Percentiles rank a stretch among this genome's conserved stretches.
Evolutionary conservation across 2,113 vertebrate species (phyloP).

Genomic region (Callopanchax toddi): DNA sequence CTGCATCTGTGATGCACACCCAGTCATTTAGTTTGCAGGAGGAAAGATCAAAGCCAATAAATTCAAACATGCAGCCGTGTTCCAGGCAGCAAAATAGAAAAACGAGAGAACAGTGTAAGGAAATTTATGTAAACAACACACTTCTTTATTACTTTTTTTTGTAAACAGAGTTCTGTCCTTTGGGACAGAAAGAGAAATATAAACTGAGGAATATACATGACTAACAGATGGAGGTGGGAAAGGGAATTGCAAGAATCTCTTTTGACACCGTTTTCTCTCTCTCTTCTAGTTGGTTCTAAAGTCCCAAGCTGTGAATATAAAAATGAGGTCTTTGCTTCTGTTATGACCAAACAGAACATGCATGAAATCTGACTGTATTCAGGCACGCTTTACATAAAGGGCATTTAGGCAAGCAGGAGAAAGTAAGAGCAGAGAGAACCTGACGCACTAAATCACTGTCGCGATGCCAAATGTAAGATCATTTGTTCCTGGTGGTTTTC

Average conservation of each 20-base stretch:
- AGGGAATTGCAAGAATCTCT: slow-evolving; percentile 13
- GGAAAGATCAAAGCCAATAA: not conserved
- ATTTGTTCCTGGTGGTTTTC: slow-evolving; percentile 3
- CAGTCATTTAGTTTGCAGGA: not conserved
- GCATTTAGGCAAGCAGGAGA: not conserved
- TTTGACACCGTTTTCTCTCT: too few relatives aligned
- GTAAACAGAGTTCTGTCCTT: slow-evolving; percentile 7
- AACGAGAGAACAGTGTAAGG: not conserved
- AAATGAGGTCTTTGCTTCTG: not conserved
- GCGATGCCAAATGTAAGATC: not conserved
- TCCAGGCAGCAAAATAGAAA: not conserved
- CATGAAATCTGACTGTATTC: not conserved
- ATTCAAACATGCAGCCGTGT: not conserved
- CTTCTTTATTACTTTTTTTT: slow-evolving; percentile 16
- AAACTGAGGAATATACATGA: not conserved
- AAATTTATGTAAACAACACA: slow-evolving; percentile 8
- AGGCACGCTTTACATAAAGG: not conserved
- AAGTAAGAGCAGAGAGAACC: not conserved
- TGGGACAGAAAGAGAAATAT: slow-evolving; percentile 4
- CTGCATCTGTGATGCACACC: not conserved
- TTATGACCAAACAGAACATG: not conserved
- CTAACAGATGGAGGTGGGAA: slow-evolving; percentile 20
- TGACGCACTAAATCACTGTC: not conserved
- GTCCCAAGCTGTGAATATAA: not conserved
- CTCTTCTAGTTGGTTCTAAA: not conserved